A percentile compares a stretch with the other conserved stretches of the same genome.
These are phyloP conservation scores for Taphrorychus bicolor DNA, from an alignment of 2,888 invertebrate species.

Conservation along the genomic window DNA sequence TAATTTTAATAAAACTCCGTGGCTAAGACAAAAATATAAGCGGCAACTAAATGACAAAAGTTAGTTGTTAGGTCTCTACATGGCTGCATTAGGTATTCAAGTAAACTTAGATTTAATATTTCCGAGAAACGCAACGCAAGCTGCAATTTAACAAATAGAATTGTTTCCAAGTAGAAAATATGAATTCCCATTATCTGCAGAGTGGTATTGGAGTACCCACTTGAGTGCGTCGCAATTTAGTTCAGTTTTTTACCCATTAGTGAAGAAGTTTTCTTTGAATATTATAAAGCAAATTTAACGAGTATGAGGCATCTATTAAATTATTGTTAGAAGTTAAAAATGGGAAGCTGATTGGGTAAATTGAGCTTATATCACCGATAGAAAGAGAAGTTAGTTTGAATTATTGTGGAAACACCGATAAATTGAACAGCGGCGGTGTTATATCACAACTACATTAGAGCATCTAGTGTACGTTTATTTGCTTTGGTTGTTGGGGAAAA, in stretches of 20 bases:
- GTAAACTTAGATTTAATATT: slow-evolving; percentile 26
- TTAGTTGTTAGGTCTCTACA: slow-evolving; percentile 2
- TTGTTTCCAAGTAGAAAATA: slow-evolving; percentile 28
- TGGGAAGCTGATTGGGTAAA: too few relatives aligned
- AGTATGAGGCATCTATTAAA: too few relatives aligned
- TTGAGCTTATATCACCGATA: too few relatives aligned
- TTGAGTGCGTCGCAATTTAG: slow-evolving; percentile 9
- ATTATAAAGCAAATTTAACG: slow-evolving; percentile 1
- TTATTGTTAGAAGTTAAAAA: too few relatives aligned
- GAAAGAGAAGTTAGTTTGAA: too few relatives aligned
- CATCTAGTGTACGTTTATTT: too few relatives aligned
- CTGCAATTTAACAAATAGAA: slow-evolving; percentile 25
- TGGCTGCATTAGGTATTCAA: slow-evolving; percentile 11
- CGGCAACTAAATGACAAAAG: background rate
- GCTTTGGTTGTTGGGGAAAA: too few relatives aligned
- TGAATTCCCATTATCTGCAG: slow-evolving; percentile 16
- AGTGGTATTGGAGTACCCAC: slow-evolving; percentile 7
- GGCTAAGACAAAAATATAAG: background rate
- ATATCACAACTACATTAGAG: too few relatives aligned
- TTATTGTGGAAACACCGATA: too few relatives aligned
- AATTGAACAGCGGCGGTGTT: too few relatives aligned
- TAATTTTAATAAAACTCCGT: background rate
- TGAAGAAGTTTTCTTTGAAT: too few relatives aligned
- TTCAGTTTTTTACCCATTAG: background rate
- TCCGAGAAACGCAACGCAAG: slow-evolving; percentile 28